Evolutionary conservation across 2,113 vertebrate genomes (phyloP).

Genomic region (Dasyprocta punctata): DNA sequence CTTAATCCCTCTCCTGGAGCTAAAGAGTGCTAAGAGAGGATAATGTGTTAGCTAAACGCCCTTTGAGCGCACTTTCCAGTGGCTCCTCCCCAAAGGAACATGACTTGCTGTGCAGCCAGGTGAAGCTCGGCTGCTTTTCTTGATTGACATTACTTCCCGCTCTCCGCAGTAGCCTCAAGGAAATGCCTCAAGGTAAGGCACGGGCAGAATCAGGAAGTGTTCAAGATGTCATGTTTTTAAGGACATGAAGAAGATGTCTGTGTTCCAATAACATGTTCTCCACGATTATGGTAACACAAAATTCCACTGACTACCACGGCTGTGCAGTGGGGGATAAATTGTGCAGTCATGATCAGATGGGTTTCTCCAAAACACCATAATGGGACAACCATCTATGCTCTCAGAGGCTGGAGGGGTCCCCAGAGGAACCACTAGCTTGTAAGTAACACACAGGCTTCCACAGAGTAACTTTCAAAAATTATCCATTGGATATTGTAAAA

Average conservation of each 20-base stretch:
- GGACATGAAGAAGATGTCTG: background rate
- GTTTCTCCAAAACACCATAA: background rate
- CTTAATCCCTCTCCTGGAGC: background rate
- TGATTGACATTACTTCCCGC: background rate
- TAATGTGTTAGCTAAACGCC: background rate
- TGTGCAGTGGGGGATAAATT: background rate
- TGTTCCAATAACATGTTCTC: background rate
- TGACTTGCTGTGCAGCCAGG: background rate
- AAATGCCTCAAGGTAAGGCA: background rate
- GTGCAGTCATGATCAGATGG: background rate
- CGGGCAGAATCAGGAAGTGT: background rate
- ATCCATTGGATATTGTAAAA: background rate
- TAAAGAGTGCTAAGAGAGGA: background rate
- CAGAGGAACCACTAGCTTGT: background rate
- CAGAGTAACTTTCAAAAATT: background rate
- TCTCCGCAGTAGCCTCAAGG: background rate
- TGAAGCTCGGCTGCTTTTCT: background rate
- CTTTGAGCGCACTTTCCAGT: background rate
- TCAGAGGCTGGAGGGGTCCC: background rate
- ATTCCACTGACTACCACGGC: background rate
- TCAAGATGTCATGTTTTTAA: background rate
- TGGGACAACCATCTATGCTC: background rate
- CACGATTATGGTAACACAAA: background rate
- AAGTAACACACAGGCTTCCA: background rate
- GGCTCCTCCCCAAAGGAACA: background rate